These are phyloP conservation scores for Ariolimax columbianus DNA, from an alignment of 2,888 invertebrate species.

Conservation along the genomic window DNA sequence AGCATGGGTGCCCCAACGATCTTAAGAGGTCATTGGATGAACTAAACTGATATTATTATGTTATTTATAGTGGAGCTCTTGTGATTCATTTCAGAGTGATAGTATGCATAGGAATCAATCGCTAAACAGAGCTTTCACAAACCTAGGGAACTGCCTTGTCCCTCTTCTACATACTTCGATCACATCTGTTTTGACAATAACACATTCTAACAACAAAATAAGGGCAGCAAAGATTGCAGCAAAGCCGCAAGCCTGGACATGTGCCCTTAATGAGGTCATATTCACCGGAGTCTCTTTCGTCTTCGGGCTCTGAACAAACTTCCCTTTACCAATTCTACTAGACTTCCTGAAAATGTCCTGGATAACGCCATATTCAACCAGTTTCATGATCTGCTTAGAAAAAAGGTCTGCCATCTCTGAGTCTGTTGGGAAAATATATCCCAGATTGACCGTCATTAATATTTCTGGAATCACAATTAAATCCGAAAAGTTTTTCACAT, in stretches of 20 bases:
- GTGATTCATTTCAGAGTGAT: too few species aligned
- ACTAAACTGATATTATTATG: too few species aligned
- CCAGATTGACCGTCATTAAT: background rate
- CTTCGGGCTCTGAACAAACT: too few species aligned
- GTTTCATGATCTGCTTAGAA: constrained; percentile 13
- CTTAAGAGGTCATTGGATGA: too few species aligned
- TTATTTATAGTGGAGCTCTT: too few species aligned
- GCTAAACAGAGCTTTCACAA: background rate
- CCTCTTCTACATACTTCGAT: background rate
- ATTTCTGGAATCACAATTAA: background rate
- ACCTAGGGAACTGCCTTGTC: background rate
- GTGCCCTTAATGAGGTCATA: background rate
- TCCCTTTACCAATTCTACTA: background rate
- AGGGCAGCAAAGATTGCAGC: background rate
- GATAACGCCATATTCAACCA: background rate
- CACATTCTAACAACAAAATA: background rate
- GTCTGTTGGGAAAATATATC: background rate
- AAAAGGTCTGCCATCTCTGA: background rate
- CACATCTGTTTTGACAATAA: background rate
- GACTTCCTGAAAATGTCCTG: background rate
- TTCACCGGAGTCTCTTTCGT: background rate
- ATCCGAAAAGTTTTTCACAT: background rate
- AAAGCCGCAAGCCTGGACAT: background rate
- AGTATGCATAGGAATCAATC: too few species aligned
- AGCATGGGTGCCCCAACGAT: too few species aligned